phyloP scores from a whole-genome alignment of 2,888 invertebrate genomes.

The Drosophila mercatorum region DNA sequence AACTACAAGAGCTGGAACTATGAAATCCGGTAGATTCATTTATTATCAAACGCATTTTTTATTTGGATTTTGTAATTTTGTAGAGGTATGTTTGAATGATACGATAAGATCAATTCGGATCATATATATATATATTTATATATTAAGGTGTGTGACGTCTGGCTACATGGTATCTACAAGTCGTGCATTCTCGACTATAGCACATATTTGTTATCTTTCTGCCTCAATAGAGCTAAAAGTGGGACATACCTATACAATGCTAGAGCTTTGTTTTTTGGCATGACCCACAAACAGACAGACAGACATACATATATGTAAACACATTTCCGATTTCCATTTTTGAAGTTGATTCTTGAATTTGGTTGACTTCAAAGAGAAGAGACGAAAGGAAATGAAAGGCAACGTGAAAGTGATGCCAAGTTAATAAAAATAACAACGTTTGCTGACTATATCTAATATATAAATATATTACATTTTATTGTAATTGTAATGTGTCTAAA shows the following conservation, averaged over 20 bases:
- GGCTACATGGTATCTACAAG: neutral
- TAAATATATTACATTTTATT: slow-evolving; percentile 1
- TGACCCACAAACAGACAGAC: slow-evolving; percentile 31
- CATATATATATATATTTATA: no score
- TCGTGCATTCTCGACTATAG: neutral
- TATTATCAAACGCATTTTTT: no score
- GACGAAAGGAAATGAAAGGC: slow-evolving; percentile 25
- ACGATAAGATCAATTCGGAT: neutral
- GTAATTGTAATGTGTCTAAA: slow-evolving; percentile 37
- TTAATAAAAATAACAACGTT: slow-evolving; percentile 13
- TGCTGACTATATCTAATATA: slow-evolving; percentile 36
- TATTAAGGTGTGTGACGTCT: neutral
- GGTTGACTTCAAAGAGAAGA: slow-evolving; percentile 6
- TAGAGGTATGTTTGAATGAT: no score
- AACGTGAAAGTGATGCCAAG: slow-evolving; percentile 44
- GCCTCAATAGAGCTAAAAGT: neutral
- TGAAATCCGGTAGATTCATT: no score
- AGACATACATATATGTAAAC: slow-evolving; percentile 9
- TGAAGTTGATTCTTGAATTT: slow-evolving; percentile 28
- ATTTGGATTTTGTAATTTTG: neutral
- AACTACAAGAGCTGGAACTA: neutral
- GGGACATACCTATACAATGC: neutral
- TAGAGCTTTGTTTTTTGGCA: slow-evolving; percentile 28
- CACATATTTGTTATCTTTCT: neutral
- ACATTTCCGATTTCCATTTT: slow-evolving; percentile 63